A percentile compares a stretch with the other conserved stretches of the same genome.
Evolutionary conservation across 2,888 invertebrate genomes (phyloP).

Genomic region (Ichneumoninae sp.): DNA sequence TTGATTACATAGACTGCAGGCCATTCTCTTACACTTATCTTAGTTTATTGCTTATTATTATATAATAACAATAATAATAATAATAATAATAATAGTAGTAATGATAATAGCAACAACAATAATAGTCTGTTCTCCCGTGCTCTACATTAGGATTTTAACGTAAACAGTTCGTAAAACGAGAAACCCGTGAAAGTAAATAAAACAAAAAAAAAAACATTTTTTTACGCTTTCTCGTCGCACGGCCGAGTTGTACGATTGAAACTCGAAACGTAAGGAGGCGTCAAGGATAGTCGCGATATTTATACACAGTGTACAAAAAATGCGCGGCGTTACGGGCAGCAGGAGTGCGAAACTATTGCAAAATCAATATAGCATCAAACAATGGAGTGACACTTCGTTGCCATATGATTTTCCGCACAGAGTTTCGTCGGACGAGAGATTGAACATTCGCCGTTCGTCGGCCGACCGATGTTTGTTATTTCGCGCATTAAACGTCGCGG

Average conservation of each 20-base stretch:
- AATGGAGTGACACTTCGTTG: slow-evolving; percentile 40
- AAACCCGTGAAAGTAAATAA: too few relatives aligned
- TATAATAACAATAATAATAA: too few relatives aligned
- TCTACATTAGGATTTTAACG: too few relatives aligned
- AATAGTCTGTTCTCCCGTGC: too few relatives aligned
- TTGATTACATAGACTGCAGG: too few relatives aligned
- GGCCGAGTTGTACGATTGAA: background rate
- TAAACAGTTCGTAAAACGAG: too few relatives aligned
- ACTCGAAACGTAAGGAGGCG: background rate
- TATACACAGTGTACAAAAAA: background rate
- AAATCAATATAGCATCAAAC: slow-evolving; percentile 53
- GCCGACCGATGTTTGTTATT: background rate
- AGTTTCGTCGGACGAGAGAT: background rate
- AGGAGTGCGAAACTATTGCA: slow-evolving; percentile 24
- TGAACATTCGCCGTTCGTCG: background rate
- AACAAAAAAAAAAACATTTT: too few relatives aligned
- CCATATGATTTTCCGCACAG: background rate
- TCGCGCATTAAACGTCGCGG: background rate
- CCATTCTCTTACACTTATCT: too few relatives aligned
- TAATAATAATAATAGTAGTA: too few relatives aligned
- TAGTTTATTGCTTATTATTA: too few relatives aligned
- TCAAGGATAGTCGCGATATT: background rate
- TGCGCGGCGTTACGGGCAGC: background rate
- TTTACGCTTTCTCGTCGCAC: too few relatives aligned
- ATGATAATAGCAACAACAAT: too few relatives aligned